These are phyloP conservation scores for Osedax fenrisi DNA, from an alignment of 2,888 invertebrate species.

Conservation along the genomic window DNA sequence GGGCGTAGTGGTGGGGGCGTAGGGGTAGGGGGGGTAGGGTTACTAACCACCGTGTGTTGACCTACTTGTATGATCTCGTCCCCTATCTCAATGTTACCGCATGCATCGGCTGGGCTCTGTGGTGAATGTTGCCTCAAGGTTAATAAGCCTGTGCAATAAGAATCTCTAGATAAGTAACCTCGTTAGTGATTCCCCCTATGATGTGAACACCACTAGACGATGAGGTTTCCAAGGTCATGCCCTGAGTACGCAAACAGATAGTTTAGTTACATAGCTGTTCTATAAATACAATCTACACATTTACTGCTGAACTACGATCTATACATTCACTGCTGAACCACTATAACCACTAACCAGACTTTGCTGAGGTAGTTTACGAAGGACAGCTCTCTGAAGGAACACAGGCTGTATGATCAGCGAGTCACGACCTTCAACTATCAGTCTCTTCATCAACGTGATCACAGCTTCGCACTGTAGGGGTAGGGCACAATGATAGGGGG, in stretches of 20 bases:
- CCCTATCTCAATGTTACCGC: slow-evolving; percentile 80
- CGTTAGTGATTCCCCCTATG: slow-evolving; percentile 70
- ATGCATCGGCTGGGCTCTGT: slow-evolving; percentile 76
- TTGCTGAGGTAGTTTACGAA: slow-evolving; percentile 70
- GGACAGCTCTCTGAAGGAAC: slow-evolving; percentile 71
- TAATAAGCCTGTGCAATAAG: no score
- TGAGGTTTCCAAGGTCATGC: slow-evolving; percentile 70
- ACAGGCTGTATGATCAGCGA: slow-evolving; percentile 82
- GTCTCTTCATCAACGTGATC: slow-evolving; percentile 54
- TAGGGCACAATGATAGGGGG: no score
- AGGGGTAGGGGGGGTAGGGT: no score
- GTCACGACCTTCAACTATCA: slow-evolving; percentile 70
- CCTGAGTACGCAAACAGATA: slow-evolving; percentile 52
- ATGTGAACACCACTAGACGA: slow-evolving; percentile 66
- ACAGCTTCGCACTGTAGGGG: neutral
- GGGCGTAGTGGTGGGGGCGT: no score
- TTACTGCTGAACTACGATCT: no score
- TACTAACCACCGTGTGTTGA: slow-evolving; percentile 56
- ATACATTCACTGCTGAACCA: no score
- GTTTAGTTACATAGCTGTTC: no score
- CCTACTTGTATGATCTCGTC: slow-evolving; percentile 79
- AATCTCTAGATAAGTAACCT: no score
- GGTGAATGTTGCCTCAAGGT: slow-evolving; percentile 6
- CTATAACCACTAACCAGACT: slow-evolving; percentile 57
- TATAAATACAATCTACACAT: no score